Evolutionary conservation across 2,888 invertebrate genomes (phyloP).

Genomic region (Heliconius sara): DNA sequence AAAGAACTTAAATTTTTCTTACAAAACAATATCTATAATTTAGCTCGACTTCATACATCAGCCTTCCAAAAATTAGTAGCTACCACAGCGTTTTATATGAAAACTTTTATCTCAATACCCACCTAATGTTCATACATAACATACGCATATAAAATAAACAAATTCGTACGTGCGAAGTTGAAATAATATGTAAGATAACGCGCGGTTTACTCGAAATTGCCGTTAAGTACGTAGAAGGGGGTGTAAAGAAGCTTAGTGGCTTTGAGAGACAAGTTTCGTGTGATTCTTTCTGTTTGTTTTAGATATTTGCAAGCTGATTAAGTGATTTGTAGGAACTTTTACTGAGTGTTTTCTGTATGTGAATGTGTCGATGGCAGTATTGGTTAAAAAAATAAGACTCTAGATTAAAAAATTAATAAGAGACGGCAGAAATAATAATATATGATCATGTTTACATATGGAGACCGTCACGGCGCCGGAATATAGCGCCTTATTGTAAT

Average conservation of each 20-base stretch:
- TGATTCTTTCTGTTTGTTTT: conserved; percentile 48
- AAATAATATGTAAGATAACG: conserved; percentile 63
- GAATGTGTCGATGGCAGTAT: neutral
- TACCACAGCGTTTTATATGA: neutral
- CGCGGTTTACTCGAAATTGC: conserved; percentile 67
- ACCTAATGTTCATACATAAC: neutral
- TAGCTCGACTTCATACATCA: neutral
- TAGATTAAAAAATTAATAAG: neutral
- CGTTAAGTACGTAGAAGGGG: conserved; percentile 78
- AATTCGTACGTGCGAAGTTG: conserved; percentile 52
- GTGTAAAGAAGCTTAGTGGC: conserved; percentile 76
- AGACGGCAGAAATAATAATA: neutral
- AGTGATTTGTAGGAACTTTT: conserved; percentile 44
- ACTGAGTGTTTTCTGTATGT: neutral
- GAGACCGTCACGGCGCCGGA: too few relatives aligned
- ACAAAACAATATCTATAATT: conserved; percentile 2
- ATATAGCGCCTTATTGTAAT: too few relatives aligned
- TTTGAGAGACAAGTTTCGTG: conserved; percentile 55
- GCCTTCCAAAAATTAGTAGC: conserved; percentile 7
- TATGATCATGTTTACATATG: neutral
- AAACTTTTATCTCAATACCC: conserved; percentile 15
- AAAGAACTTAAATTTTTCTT: neutral
- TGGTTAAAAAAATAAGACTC: neutral
- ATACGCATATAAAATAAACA: conserved; percentile 17
- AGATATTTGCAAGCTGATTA: conserved; percentile 49